Base-by-base conservation (phyloP, 35 echinoderm and acorn worm genomes). In the Chiridota heheva region DNA sequence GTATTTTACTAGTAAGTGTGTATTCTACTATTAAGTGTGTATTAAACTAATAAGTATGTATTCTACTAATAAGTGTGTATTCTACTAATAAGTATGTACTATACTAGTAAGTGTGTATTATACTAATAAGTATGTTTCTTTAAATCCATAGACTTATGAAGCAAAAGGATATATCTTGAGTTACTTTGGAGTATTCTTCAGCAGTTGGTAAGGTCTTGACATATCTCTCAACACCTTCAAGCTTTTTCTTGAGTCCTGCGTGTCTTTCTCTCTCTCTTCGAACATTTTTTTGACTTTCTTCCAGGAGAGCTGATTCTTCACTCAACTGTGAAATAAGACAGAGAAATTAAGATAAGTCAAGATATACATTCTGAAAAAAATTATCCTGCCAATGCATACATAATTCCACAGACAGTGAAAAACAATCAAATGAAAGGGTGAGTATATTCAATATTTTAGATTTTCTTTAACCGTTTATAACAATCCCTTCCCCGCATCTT, bases 121-220 rank as follows among this genome's bases (percentile, higher is more conserved):
- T 10, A 63, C 60, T 31, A 20, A 26, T 0, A 28, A 63, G 20
- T 10, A 12, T 31, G 8, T 31, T 0, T 0, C 16, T 16, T 63
- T 63, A 67, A 4, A 67, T 8, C 7, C 18, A 67, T 8, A 33
- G 30, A 58, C 3, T 24, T 13, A 2, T 24, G 33, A 10, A 28
- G 6, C 5, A 24, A 69, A 74, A 74, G 70, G 70, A 74, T 74
- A 74, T 74, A 28, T 30, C 28, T 74, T 74, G 43, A 17, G 70
- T 45, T 49, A 47, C 47, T 74, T 74, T 74, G 31, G 70, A 42
- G 29, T 74, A 74, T 42, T 74, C 70, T 34, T 74, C 70, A 74
- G 70, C 70, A 33, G 70, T 74, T 26, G 70, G 70, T 27, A 74
- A 47, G 28, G 47, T 47, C 44, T 74, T 74, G 10, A 74, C 47